Evolutionary conservation across 2,113 vertebrate genomes (phyloP).

Genomic region (Ptilonorhynchus violaceus): DNA sequence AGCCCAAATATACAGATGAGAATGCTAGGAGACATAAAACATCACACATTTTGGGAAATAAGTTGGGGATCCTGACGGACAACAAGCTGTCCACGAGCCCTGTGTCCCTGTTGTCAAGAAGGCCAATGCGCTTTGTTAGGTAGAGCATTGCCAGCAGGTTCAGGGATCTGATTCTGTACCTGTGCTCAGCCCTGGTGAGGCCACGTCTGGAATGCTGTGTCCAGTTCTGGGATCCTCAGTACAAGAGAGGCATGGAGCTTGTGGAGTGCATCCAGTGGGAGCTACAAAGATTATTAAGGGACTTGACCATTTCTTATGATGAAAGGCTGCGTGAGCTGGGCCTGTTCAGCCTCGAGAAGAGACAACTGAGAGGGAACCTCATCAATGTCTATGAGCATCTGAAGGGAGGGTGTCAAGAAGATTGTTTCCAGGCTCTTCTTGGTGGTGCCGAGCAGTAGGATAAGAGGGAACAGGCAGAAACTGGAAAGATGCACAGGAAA

Average conservation of each 20-base stretch:
- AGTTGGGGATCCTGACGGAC: background rate
- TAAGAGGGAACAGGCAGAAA: background rate
- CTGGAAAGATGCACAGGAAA: background rate
- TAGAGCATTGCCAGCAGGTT: background rate
- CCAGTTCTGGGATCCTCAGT: background rate
- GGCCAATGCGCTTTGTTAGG: background rate
- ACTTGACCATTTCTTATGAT: background rate
- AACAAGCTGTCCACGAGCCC: background rate
- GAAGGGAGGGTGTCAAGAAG: background rate
- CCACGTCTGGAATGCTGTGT: background rate
- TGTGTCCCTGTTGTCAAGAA: background rate
- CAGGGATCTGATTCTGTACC: background rate
- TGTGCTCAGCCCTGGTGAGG: background rate
- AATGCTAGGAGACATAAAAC: background rate
- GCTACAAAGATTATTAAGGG: background rate
- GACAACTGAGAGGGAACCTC: background rate
- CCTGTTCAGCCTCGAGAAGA: background rate
- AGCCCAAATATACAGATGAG: background rate
- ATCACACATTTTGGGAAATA: background rate
- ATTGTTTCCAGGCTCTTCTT: background rate
- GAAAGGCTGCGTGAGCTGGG: background rate
- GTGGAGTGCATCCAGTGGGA: background rate
- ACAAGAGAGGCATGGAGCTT: background rate
- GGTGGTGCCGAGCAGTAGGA: background rate
- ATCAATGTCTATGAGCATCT: background rate